phyloP scores from a whole-genome alignment of 2,797 vertebrate genomes.

The Lutjanus argentimaculatus region DNA sequence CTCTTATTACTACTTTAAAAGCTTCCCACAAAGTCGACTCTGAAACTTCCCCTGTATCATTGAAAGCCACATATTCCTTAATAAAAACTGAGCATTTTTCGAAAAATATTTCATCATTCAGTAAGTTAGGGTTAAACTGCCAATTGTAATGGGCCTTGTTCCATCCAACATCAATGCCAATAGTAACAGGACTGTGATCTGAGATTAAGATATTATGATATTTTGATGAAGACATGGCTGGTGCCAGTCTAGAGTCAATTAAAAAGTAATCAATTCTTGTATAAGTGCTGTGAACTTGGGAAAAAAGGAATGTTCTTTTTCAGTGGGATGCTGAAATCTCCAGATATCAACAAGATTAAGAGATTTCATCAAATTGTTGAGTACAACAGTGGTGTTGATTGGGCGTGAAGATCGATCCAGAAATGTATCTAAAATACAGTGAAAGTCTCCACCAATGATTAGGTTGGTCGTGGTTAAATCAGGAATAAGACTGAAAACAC shows the following conservation, averaged over 20 bases:
- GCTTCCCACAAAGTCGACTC: conserved; percentile 7
- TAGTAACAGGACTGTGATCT: background rate
- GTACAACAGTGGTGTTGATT: background rate
- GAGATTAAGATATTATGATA: background rate
- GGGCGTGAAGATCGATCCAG: background rate
- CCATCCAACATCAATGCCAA: background rate
- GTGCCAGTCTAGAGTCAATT: background rate
- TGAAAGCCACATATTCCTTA: background rate
- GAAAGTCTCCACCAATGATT: background rate
- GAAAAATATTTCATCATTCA: background rate
- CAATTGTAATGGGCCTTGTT: background rate
- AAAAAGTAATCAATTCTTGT: conserved; percentile 6
- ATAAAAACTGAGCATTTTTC: background rate
- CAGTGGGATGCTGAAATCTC: background rate
- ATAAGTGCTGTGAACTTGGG: background rate
- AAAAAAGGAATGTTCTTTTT: conserved; percentile 8
- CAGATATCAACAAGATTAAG: background rate
- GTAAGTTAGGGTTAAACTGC: background rate
- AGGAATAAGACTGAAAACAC: background rate
- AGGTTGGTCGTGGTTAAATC: background rate
- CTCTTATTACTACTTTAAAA: background rate
- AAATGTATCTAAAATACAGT: background rate
- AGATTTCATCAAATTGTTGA: background rate
- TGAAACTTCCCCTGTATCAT: background rate
- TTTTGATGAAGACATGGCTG: background rate